A percentile compares a stretch with the other conserved stretches of the same genome.
These are phyloP conservation scores for Lasioglossum malachurum DNA, from an alignment of 2,888 invertebrate species.

Conservation along the genomic window DNA sequence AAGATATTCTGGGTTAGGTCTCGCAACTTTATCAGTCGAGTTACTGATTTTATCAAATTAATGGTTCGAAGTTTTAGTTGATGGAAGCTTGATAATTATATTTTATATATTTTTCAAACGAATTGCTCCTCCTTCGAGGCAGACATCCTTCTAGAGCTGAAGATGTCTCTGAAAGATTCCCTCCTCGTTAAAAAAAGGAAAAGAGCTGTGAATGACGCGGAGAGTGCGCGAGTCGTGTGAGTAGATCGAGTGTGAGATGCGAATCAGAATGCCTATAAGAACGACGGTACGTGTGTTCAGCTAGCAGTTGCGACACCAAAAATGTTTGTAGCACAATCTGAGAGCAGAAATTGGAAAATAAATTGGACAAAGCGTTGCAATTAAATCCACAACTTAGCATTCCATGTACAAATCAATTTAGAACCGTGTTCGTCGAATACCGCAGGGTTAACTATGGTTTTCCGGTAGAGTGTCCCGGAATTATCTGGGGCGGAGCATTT, in stretches of 20 bases:
- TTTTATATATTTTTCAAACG: not conserved
- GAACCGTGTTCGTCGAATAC: not conserved
- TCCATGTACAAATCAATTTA: not conserved
- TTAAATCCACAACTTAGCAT: not conserved
- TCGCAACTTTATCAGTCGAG: not conserved
- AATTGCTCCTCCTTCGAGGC: too few species aligned
- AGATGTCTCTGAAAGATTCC: not conserved
- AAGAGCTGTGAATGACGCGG: not conserved
- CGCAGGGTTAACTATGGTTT: not conserved
- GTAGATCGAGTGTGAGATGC: not conserved
- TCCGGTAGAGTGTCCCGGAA: not conserved
- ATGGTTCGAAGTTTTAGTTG: not conserved
- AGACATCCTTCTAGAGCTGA: not conserved
- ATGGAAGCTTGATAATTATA: not conserved
- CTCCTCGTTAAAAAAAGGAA: not conserved
- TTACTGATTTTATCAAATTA: not conserved
- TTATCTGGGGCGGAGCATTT: not conserved
- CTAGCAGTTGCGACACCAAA: not conserved
- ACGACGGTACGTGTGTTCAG: conserved; percentile 4
- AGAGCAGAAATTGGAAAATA: not conserved
- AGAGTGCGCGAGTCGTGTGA: not conserved
- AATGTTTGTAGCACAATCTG: not conserved
- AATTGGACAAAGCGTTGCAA: not conserved
- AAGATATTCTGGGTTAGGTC: not conserved
- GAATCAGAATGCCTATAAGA: not conserved